Base-by-base conservation (phyloP, 2,888 invertebrate species). In the Hypolimnas misippus region DNA sequence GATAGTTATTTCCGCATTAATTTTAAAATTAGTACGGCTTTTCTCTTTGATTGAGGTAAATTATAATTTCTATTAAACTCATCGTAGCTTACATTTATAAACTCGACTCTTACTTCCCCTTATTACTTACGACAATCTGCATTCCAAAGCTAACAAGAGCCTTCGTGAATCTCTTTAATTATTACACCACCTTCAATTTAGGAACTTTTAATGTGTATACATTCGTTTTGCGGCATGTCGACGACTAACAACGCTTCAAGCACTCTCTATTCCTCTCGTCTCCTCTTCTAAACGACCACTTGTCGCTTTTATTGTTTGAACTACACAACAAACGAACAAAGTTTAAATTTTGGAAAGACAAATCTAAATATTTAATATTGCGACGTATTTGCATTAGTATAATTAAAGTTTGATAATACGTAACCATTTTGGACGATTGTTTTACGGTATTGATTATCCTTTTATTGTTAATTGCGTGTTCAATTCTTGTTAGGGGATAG, bases 201-300 rank as follows among this genome's bases (percentile, higher is more conserved):
- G 77, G 82, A 88, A 88, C 83, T 88, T 89, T 86, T 86, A 89
- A 90, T 87, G 87, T 88, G 89, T 88, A 86, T 88, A 84, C 86
- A 80, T 84, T 84, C 80, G 84, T 84, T 79, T 75, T 76, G 79
- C 70, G 71, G 73, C 72, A 79, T 76, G 78, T 76, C 73, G 77
- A 82, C 83, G 78, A 76, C 80, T 81, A 79, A 81, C 84, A 82
- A 82, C 75, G 78, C 79, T 83, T 84, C 77, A 77, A 89, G 86
- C 79, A 73, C 84, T 74, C 89, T 88, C 74, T 71, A 73, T 69
- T 69, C 77, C 83, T 83, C 87, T 86, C 81, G 76, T 77, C 76
- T 80, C 76, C 74, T 77, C 78, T 73, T 79, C 73, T 74, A 78
- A 81, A 80, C 80, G 78, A 81, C 78, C 80, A 79, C 81, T 84